Conservation (phyloP, 2,888 invertebrate genomes). For the Drosophila kokeensis region DNA sequence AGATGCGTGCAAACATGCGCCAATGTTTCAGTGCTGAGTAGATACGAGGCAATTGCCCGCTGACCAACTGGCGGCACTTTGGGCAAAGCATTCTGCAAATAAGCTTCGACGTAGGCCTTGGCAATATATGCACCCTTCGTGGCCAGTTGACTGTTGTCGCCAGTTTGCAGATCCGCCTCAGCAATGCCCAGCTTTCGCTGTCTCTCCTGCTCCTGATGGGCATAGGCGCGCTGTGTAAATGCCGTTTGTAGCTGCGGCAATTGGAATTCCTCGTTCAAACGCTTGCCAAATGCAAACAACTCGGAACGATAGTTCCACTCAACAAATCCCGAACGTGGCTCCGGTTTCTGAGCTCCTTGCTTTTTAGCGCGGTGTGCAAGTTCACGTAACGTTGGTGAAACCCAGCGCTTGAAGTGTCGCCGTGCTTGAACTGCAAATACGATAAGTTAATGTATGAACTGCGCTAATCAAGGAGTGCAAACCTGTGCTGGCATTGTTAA, state of each 20-base stretch:
- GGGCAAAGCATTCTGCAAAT: slow-evolving; percentile 89
- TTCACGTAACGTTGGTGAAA: slow-evolving; percentile 89
- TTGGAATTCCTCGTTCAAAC: slow-evolving; percentile 94
- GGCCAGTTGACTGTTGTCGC: slow-evolving; percentile 89
- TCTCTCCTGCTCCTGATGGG: slow-evolving; percentile 89
- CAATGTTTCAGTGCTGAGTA: slow-evolving; percentile 85
- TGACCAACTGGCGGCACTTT: slow-evolving; percentile 92
- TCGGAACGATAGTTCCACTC: slow-evolving; percentile 96
- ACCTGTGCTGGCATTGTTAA: slow-evolving; percentile 42
- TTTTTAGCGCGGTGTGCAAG: slow-evolving; percentile 87
- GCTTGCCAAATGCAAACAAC: slow-evolving; percentile 93
- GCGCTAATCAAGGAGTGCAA: neutral
- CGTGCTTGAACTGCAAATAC: slow-evolving; percentile 54
- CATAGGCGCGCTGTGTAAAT: slow-evolving; percentile 92
- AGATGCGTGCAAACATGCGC: slow-evolving; percentile 90
- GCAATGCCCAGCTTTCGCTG: slow-evolving; percentile 90
- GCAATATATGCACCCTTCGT: slow-evolving; percentile 89
- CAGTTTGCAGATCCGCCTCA: slow-evolving; percentile 86
- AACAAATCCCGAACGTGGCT: slow-evolving; percentile 88
- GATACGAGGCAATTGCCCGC: slow-evolving; percentile 88
- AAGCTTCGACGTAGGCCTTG: slow-evolving; percentile 88
- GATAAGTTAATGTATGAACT: slow-evolving; percentile 29
- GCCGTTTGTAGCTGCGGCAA: slow-evolving; percentile 89
- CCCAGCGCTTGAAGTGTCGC: slow-evolving; percentile 86
- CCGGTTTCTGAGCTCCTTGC: slow-evolving; percentile 86